Evolutionary conservation across 2,888 invertebrate species (phyloP).

Genomic region (Perizoma flavofasciatum): DNA sequence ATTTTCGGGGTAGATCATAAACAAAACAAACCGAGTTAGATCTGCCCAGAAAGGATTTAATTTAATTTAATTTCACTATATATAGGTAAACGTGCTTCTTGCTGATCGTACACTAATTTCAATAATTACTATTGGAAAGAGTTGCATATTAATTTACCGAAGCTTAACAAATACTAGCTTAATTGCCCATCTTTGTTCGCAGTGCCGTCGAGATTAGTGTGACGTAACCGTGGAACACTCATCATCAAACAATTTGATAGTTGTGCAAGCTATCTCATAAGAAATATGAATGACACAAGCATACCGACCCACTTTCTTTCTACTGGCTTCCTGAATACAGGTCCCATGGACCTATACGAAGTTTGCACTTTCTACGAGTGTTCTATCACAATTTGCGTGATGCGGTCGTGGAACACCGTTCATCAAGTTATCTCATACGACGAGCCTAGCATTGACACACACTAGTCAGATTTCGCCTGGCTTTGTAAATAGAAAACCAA

Average conservation of each 20-base stretch:
- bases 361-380: background rate
- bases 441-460: too few relatives aligned
- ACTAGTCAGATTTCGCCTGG: too few relatives aligned
- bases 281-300: background rate
- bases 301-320: background rate
- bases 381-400: background rate
- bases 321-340: background rate
- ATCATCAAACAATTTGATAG: constrained; percentile 66
- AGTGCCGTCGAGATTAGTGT: constrained; percentile 59
- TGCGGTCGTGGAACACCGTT: background rate
- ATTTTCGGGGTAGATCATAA: too few relatives aligned
- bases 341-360: constrained; percentile 1
- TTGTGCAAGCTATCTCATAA: constrained; percentile 56
- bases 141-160: constrained; percentile 72
- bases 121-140: constrained; percentile 81
- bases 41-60: too few relatives aligned
- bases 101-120: constrained; percentile 75
- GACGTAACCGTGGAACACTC: constrained; percentile 65
- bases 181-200: constrained; percentile 75
- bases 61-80: too few relatives aligned
- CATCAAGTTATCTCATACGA: too few relatives aligned
- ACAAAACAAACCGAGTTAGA: too few relatives aligned
- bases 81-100: constrained; percentile 39
- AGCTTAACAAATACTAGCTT: constrained; percentile 78
- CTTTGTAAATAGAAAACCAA: too few relatives aligned